Percentiles rank a stretch among this genome's conserved stretches.
Evolutionary conservation across 2,888 invertebrate genomes (phyloP).

Genomic region (Boloria selene): DNA sequence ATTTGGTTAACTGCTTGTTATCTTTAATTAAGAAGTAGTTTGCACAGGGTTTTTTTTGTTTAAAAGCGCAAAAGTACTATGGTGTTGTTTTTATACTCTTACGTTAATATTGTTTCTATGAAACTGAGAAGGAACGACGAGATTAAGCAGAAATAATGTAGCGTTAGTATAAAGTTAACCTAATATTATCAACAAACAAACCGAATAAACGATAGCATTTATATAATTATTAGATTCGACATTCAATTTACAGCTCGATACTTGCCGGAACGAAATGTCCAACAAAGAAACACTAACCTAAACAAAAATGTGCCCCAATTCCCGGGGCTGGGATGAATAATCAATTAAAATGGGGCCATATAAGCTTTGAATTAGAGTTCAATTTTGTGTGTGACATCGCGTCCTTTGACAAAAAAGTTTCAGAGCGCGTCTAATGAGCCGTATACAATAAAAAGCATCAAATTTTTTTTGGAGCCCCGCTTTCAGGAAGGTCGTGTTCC

Average conservation of each 20-base stretch:
- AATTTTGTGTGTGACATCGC: constrained; percentile 35
- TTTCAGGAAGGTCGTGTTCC: constrained; percentile 44
- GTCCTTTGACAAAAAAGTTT: constrained; percentile 58
- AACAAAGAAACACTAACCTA: constrained; percentile 53
- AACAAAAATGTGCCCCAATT: constrained; percentile 59
- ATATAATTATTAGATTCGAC: constrained; percentile 40
- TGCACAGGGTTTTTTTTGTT: too few relatives aligned
- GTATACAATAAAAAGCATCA: constrained; percentile 57
- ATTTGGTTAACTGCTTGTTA: too few relatives aligned
- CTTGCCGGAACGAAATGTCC: constrained; percentile 50
- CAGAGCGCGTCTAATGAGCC: constrained; percentile 59
- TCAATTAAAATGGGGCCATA: constrained; percentile 40
- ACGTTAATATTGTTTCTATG: too few relatives aligned
- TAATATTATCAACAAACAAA: background rate
- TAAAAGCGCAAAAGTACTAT: too few relatives aligned
- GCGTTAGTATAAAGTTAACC: background rate
- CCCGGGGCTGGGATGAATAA: constrained; percentile 40
- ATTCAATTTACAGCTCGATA: constrained; percentile 51
- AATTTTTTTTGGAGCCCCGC: constrained; percentile 46
- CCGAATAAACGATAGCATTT: constrained; percentile 23
- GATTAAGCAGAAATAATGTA: too few relatives aligned
- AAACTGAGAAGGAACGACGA: too few relatives aligned
- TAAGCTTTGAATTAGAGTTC: constrained; percentile 35
- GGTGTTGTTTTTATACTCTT: too few relatives aligned
- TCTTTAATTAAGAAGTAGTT: too few relatives aligned